Conservation (phyloP, 2,113 vertebrate genomes). For the Chitala chitala region DNA sequence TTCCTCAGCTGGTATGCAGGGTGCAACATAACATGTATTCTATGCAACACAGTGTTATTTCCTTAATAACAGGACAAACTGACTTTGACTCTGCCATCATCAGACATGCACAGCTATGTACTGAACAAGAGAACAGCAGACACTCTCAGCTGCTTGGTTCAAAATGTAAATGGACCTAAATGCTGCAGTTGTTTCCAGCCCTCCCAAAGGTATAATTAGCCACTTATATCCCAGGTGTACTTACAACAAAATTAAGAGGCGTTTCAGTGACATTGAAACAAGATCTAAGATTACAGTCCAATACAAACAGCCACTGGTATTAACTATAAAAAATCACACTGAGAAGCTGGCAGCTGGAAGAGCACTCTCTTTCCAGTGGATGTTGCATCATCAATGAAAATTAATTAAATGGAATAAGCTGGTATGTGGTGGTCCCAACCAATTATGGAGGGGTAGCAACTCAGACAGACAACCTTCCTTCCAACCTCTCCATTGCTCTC, state of each 20-base stretch:
- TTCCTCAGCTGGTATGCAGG: too few species aligned
- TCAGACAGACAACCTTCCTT: background rate
- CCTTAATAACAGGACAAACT: too few species aligned
- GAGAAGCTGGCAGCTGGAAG: too few species aligned
- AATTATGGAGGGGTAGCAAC: too few species aligned
- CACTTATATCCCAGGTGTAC: background rate
- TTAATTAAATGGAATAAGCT: conserved; percentile 20
- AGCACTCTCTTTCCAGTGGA: too few species aligned
- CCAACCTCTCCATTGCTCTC: background rate
- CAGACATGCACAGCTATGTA: background rate
- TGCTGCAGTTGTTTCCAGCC: background rate
- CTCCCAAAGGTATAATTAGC: background rate
- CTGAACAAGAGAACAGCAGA: background rate
- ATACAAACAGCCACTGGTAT: background rate
- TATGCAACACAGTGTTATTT: too few species aligned
- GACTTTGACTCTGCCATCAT: too few species aligned
- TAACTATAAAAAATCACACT: too few species aligned
- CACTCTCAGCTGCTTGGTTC: background rate
- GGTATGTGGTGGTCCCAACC: background rate
- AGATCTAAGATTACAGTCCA: too few species aligned
- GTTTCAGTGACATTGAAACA: background rate
- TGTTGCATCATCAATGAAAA: too few species aligned
- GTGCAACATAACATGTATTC: too few species aligned
- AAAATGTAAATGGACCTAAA: background rate
- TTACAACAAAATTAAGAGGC: background rate